These are phyloP conservation scores for Synergus itoensis DNA, from an alignment of 2,888 invertebrate species.

Conservation along the genomic window DNA sequence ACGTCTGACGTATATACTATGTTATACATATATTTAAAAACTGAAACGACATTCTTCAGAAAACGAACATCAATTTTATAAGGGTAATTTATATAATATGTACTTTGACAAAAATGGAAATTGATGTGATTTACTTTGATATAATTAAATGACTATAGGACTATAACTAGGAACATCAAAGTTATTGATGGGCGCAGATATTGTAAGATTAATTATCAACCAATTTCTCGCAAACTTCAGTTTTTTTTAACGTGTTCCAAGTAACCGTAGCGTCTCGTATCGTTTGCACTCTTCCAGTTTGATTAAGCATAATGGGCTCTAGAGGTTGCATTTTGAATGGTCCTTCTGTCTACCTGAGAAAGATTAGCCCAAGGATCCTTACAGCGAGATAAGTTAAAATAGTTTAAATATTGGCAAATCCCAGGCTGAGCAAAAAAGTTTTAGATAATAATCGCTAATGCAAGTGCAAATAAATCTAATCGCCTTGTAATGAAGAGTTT, in stretches of 20 bases:
- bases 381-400: not conserved
- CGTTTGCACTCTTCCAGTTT: conserved; percentile 22
- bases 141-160: too few species aligned
- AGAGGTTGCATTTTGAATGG: conserved; percentile 10
- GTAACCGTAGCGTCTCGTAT: conserved; percentile 4
- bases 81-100: too few species aligned
- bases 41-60: not conserved
- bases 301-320: not conserved
- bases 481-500: not conserved
- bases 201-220: not conserved
- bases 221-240: not conserved
- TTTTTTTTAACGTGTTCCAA: conserved; percentile 17
- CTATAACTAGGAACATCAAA: too few species aligned
- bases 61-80: too few species aligned
- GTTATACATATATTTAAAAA: not conserved
- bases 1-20: not conserved
- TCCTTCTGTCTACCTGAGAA: conserved; percentile 26
- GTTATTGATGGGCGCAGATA: too few species aligned
- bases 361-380: conserved; percentile 9
- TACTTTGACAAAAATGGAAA: too few species aligned
- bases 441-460: not conserved
- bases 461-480: not conserved
- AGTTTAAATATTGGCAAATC: conserved; percentile 4
- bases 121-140: too few species aligned
- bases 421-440: not conserved